These are phyloP conservation scores for Apotomis capreana DNA, from an alignment of 2,888 invertebrate genomes.

Conservation along the genomic window DNA sequence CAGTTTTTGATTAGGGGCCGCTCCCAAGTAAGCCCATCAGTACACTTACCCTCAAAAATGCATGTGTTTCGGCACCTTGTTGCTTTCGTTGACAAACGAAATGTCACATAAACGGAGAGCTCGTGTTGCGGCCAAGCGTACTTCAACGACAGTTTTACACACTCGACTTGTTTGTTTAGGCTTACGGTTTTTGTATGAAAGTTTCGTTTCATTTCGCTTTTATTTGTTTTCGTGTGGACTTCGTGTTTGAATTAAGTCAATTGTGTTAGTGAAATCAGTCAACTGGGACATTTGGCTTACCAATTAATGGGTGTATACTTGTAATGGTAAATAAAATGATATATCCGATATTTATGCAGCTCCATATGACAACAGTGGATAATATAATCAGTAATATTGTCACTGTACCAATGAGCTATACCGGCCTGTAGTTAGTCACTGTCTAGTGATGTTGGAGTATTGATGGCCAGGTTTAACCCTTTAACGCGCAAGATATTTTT, in stretches of 20 bases:
- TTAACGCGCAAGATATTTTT: too few species aligned
- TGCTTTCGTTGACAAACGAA: neutral
- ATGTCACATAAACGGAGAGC: neutral
- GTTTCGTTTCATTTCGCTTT: constrained; percentile 6
- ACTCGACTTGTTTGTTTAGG: constrained; percentile 9
- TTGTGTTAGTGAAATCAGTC: neutral
- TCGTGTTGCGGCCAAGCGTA: neutral
- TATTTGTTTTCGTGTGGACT: neutral
- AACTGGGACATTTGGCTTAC: neutral
- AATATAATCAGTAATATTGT: too few species aligned
- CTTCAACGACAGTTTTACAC: neutral
- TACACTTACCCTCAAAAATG: constrained; percentile 1
- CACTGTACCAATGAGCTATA: too few species aligned
- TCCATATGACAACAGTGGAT: too few species aligned
- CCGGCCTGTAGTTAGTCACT: too few species aligned
- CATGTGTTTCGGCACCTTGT: constrained; percentile 8
- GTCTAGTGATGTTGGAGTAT: too few species aligned
- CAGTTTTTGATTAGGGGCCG: constrained; percentile 7
- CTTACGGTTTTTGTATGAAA: neutral
- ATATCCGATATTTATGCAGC: too few species aligned
- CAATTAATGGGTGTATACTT: neutral
- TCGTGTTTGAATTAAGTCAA: neutral
- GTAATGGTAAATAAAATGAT: too few species aligned
- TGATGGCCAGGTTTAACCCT: too few species aligned
- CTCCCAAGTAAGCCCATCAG: neutral